Evolutionary conservation across 2,888 invertebrate genomes (phyloP).

Genomic region (Ennomos fuscantarius): DNA sequence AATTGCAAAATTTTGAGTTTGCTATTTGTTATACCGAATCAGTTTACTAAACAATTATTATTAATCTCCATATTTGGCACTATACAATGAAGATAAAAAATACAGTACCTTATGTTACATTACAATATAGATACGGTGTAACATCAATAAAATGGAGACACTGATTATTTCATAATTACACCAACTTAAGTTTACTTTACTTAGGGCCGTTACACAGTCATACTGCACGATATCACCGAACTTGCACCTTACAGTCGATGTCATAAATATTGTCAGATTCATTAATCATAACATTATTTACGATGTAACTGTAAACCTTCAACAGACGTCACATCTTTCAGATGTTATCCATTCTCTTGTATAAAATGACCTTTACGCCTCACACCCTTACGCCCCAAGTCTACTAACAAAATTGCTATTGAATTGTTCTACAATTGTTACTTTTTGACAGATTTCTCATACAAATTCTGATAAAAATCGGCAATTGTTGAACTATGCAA

Average conservation of each 20-base stretch:
- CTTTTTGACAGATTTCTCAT: too few relatives aligned
- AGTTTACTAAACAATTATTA: too few relatives aligned
- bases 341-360: slow-evolving; percentile 13
- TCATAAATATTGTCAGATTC: slow-evolving; percentile 13
- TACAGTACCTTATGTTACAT: neutral
- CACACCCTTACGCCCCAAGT: too few relatives aligned
- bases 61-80: slow-evolving; percentile 5
- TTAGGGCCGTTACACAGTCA: slow-evolving; percentile 19
- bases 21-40: too few relatives aligned
- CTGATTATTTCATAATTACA: neutral
- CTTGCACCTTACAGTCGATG: slow-evolving; percentile 9
- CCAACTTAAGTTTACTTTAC: slow-evolving; percentile 3
- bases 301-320: slow-evolving; percentile 12
- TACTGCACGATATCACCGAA: slow-evolving; percentile 7
- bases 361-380: slow-evolving; percentile 1
- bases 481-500: too few relatives aligned
- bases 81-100: slow-evolving; percentile 1
- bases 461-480: too few relatives aligned
- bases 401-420: too few relatives aligned
- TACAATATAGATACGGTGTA: slow-evolving; percentile 2
- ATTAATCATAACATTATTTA: slow-evolving; percentile 7
- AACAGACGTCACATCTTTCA: slow-evolving; percentile 18
- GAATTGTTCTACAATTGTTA: too few relatives aligned
- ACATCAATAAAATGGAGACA: slow-evolving; percentile 4
- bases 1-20: neutral